Evolutionary conservation across 2,797 vertebrate species (phyloP), one percentile per base, ranked within the genome.

Genomic region (Artibeus jamaicensis): DNA sequence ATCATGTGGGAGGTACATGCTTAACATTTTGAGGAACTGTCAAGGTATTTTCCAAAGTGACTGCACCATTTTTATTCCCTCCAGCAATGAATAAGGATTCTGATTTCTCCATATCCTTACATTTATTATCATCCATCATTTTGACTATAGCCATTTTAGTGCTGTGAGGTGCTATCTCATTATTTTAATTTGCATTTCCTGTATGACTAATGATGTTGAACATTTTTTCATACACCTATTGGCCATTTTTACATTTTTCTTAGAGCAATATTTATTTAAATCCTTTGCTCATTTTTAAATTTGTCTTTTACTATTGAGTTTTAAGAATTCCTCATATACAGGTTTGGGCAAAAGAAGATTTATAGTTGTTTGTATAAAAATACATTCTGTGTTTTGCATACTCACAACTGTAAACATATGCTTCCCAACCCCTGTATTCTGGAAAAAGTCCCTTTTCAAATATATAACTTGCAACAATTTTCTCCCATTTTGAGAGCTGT

Each of bases 221-320:
- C 59, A 32, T 65, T 65, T 59, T 77, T 67, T 4, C 14, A 83
- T 77, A 44, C 24, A 48, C 14, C 86, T 68, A 44, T 50, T 94
- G 94, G n/a, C 9, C 29, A 86, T 85, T 79, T 96, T 46, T 83
- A 32, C 76, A 53, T 62, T 42, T 85, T 94, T 88, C 34, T 82
- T 68, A 39, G 37, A 78, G 50, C n/a, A 77, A 46, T 42, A 34
- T 24, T 73, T 68, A 22, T 70, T 96, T 74, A 91, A 70, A 67
- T 57, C 42, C 42, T 67, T 88, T 82, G 62, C 44, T 65, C n/a
- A 24, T 93, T 37, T 73, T 82, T 12, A 81, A 92, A 32, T 81
- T 50, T 87, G 59, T 71, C n/a, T 76, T 91, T 89, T 67, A 73
- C 34, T 77, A 65, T 86, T 93, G 24, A 44, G 18, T 76, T 67